Evolutionary conservation across 2,797 vertebrate genomes (phyloP).

Genomic region (Oreochromis grahami): DNA sequence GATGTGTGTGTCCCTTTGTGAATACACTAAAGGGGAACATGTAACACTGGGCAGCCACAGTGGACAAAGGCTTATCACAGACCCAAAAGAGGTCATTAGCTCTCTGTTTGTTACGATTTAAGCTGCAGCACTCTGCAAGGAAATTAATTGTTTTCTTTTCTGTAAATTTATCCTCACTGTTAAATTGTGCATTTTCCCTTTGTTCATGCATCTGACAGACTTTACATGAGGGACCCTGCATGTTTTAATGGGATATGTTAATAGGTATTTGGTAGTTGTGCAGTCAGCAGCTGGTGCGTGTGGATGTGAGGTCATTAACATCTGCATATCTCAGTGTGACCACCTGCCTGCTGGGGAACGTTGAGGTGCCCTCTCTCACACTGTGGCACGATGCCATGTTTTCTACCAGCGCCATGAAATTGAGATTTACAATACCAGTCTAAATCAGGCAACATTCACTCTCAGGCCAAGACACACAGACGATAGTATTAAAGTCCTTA

Average conservation of each 20-base stretch:
- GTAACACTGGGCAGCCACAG: background rate
- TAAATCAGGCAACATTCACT: background rate
- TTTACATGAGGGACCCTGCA: background rate
- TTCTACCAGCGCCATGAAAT: background rate
- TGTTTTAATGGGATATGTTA: background rate
- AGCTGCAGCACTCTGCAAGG: background rate
- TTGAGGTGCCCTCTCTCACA: background rate
- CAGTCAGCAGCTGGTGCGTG: background rate
- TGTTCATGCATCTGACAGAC: background rate
- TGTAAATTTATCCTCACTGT: background rate
- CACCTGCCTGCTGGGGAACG: background rate
- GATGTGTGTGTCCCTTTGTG: slow-evolving; percentile 20
- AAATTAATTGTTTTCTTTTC: background rate
- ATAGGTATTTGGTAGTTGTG: background rate
- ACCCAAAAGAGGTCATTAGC: background rate
- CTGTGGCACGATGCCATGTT: slow-evolving; percentile 13
- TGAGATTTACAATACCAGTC: slow-evolving; percentile 48
- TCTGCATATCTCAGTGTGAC: slow-evolving; percentile 8
- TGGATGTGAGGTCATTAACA: background rate
- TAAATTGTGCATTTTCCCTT: background rate
- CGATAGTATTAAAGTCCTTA: background rate
- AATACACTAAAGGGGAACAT: background rate
- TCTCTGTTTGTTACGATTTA: background rate
- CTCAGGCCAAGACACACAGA: background rate
- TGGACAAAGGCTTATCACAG: background rate